phyloP scores from a whole-genome alignment of 2,888 invertebrate genomes.

The Carcina quercana region DNA sequence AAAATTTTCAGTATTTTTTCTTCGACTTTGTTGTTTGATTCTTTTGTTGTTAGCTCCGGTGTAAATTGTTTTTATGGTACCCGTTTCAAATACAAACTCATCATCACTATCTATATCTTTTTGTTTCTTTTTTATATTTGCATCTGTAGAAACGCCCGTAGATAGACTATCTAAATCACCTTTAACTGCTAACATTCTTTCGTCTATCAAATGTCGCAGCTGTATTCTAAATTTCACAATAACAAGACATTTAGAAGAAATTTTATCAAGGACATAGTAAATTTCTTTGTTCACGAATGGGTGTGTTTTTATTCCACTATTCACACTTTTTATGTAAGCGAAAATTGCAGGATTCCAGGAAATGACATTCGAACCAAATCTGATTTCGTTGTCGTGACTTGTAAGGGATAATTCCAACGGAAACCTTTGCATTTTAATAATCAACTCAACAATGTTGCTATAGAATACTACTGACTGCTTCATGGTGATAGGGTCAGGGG shows the following conservation, averaged over 20 bases:
- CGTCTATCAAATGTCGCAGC: too few species aligned
- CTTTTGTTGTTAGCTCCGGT: conserved; percentile 19
- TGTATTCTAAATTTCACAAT: conserved; percentile 39
- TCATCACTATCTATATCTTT: conserved; percentile 4
- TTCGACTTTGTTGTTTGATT: conserved; percentile 8
- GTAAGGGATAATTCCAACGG: conserved; percentile 45
- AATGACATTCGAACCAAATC: conserved; percentile 38
- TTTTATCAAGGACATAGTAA: conserved; percentile 42
- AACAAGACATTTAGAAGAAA: conserved; percentile 41
- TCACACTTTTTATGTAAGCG: conserved; percentile 34
- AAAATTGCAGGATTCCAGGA: conserved; percentile 40
- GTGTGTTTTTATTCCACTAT: conserved; percentile 14
- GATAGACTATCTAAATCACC: too few species aligned
- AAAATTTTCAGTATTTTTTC: too few species aligned
- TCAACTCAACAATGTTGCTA: conserved; percentile 28
- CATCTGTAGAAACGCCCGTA: too few species aligned
- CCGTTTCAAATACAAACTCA: conserved; percentile 23
- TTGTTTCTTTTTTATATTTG: too few species aligned
- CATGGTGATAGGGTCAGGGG: too few species aligned
- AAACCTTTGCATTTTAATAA: conserved; percentile 38
- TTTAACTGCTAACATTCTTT: too few species aligned
- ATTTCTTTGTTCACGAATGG: conserved; percentile 26
- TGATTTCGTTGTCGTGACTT: conserved; percentile 26
- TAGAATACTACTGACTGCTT: conserved; percentile 32
- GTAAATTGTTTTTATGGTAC: conserved; percentile 33